These are phyloP conservation scores for Myrmecobius fasciatus DNA, from an alignment of 2,113 vertebrate species.

Conservation along the genomic window DNA sequence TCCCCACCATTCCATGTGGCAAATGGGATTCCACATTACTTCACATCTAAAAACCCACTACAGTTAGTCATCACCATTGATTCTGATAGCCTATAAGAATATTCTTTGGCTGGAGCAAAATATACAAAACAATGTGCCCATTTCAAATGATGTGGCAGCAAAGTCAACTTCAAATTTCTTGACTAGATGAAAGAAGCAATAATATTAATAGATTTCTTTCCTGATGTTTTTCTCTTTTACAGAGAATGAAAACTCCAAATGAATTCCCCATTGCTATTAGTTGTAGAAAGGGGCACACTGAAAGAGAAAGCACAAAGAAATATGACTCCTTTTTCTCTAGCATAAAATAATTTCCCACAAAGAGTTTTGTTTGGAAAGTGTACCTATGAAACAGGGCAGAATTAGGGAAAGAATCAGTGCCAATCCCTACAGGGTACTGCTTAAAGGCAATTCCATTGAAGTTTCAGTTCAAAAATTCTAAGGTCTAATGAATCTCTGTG, in stretches of 20 bases:
- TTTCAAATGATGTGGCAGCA: not conserved
- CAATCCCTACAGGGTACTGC: slow-evolving; percentile 58
- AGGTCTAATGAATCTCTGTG: slow-evolving; percentile 79
- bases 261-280: slow-evolving; percentile 10
- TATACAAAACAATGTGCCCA: not conserved
- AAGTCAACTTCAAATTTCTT: not conserved
- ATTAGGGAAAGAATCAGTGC: slow-evolving; percentile 67
- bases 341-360: slow-evolving; percentile 26
- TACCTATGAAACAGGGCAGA: slow-evolving; percentile 53
- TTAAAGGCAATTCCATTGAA: slow-evolving; percentile 73
- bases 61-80: not conserved
- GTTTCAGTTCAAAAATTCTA: slow-evolving; percentile 76
- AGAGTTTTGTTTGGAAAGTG: slow-evolving; percentile 56
- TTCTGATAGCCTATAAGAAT: not conserved
- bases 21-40: not conserved
- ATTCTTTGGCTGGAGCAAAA: not conserved
- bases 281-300: slow-evolving; percentile 13
- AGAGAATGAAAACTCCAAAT: not conserved
- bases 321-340: not conserved
- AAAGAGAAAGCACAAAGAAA: slow-evolving; percentile 32
- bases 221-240: not conserved
- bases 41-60: not conserved
- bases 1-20: not conserved
- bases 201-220: not conserved
- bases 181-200: slow-evolving; percentile 21